Evolutionary conservation across 2,113 vertebrate species (phyloP), one percentile per base, ranked within the genome.

Genomic region (Marmota flaviventris): DNA sequence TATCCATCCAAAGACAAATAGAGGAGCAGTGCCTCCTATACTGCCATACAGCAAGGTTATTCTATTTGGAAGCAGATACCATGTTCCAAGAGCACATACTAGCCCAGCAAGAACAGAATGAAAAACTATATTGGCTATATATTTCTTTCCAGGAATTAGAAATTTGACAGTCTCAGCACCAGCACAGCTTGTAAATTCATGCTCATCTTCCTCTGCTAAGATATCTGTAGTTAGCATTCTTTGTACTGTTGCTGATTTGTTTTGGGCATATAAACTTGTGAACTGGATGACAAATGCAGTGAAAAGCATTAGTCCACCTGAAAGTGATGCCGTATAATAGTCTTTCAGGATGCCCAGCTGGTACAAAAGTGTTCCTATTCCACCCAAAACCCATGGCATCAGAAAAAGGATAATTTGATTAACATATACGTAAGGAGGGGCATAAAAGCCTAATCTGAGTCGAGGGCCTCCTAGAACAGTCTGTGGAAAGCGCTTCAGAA

Each of bases 401-500:
- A 99, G 98, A 98, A 99, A 99, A 81, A 99, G 98, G 93, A 99
- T 98, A 75, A 99, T 98, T 94, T 99, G 99, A 96, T 99, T 99
- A 96, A 99, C 98, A 8, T 99, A 99, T 85, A 99, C 93, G 72
- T 99, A 99, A 5, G 99, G 99, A 93, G 99, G 99, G 63, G 99
- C 99, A 84, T 99, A 99, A 95, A 99, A 99, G 98, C 99, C 99
- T 98, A 99, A 98, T 98, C 99, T 99, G 98, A 99, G 98, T 58
- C 99, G 99, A 58, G 99, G 99, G 67, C 99, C 99, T 97, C 99
- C 99, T 97, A 99, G 99, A 95, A 99, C 67, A 3, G 99, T 99
- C 98, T 99, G 99, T 56, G 99, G 99, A 98, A 99, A 99, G 79
- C 99, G 99, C 98, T 99, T 99, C 99, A 99, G 99, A 98, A 99